Evolutionary conservation across 35 echinoderm and acorn worm genomes (phyloP).

Genomic region (Lytechinus pictus): DNA sequence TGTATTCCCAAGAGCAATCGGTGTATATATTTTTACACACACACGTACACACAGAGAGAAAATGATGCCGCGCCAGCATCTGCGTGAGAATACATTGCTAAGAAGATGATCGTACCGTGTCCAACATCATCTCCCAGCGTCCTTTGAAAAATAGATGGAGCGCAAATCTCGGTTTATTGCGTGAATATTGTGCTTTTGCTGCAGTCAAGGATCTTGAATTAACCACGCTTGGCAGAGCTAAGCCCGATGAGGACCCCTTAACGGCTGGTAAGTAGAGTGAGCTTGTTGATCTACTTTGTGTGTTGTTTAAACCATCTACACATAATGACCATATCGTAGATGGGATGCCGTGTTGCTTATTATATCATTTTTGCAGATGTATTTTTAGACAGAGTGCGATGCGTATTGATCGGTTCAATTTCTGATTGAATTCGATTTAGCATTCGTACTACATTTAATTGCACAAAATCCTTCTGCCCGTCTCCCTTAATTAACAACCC

Average conservation of each 20-base stretch:
- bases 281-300: not conserved
- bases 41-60: not conserved
- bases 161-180: not conserved
- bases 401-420: not conserved
- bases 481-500: not conserved
- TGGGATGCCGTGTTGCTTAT: not conserved
- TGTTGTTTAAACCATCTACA: not conserved
- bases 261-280: not conserved
- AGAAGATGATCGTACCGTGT: not conserved
- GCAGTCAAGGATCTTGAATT: not conserved
- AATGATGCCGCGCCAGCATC: not conserved
- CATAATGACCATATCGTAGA: not conserved
- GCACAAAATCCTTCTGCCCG: not conserved
- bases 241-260: not conserved
- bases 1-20: not conserved
- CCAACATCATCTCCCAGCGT: not conserved
- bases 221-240: not conserved
- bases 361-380: not conserved
- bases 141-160: not conserved
- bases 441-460: not conserved
- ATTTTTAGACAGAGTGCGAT: not conserved
- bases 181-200: not conserved
- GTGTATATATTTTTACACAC: not conserved
- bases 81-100: not conserved
- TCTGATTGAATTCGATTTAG: not conserved